Base-by-base conservation (phyloP, 2,113 vertebrate species). In the Centropus unirufus region DNA sequence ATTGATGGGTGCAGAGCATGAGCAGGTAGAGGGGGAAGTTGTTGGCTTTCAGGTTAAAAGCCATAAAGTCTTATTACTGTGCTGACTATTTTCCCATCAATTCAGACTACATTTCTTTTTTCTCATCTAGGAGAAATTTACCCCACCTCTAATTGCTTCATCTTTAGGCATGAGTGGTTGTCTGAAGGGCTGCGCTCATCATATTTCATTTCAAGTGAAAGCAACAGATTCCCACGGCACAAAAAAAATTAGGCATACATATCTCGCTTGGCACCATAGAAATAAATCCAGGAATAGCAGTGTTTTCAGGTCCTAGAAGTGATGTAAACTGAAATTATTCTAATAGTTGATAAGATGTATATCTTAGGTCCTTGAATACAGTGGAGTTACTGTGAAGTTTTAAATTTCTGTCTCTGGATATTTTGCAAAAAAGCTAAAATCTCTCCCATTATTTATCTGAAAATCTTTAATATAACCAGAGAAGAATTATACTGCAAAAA, bases 271-370 rank as follows among this genome's bases (percentile, higher is more conserved):
- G 57, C 61, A 92, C 36, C 76, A 75, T 42, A 84, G 51, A 92
- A 94, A 70, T 58, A 83, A 94, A 84, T 47, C 34, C 44, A 91
- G 47, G 52, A 95, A 95, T 23, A 89, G 32, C 57, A 87, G 52
- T 81, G 66, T 78, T 96, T 95, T 84, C 68, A 89, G 64, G 22
- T 20, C 58, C 57, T 87, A 57, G 42, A 89, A 91, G 3, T 59
- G 32, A 70, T 91, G 69, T 23, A 89, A 89, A 91, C 73, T 63
- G 29, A 84, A 95, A 89, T 91, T 78, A 82, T 95, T 89, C 39
- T 67, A 91, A 55, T 42, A 83, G 64, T 78, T 78, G 93, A 83
- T 88, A 90, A 92, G 88, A 89, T 81, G 12, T 24, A 8, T 91
- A 91, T 89, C 44, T 91, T 22, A 72, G 73, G 24, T 34, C 26